Evolutionary conservation across 2,888 invertebrate species (phyloP).

Genomic region (Sarcophaga rosellei): DNA sequence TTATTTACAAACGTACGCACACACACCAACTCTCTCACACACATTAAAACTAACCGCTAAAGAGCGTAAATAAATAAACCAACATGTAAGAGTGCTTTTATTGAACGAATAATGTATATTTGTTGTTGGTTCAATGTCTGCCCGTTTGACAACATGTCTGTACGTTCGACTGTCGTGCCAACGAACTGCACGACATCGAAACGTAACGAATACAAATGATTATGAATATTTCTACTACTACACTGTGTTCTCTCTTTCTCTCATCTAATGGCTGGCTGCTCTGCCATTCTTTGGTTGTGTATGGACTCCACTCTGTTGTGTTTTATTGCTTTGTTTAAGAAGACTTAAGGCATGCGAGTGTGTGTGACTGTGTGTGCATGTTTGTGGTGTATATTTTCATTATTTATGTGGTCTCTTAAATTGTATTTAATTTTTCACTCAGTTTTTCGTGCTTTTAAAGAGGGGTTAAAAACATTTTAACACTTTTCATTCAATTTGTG

Average conservation of each 20-base stretch:
- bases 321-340: background rate
- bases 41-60: background rate
- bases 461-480: constrained; percentile 55
- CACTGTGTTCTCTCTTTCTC: background rate
- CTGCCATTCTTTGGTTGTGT: constrained; percentile 41
- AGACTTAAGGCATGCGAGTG: constrained; percentile 1
- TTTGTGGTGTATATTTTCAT: constrained; percentile 46
- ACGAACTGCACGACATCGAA: background rate
- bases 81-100: background rate
- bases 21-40: constrained; percentile 12
- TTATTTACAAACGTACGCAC: constrained; percentile 60
- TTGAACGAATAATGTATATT: background rate
- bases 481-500: constrained; percentile 54
- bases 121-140: constrained; percentile 3
- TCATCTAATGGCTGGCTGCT: background rate
- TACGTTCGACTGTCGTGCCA: constrained; percentile 1
- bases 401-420: constrained; percentile 63
- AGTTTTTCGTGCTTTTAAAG: constrained; percentile 12
- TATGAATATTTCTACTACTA: background rate
- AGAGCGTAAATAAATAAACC: background rate
- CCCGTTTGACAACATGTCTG: too few species aligned
- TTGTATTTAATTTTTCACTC: constrained; percentile 51
- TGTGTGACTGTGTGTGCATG: constrained; percentile 5
- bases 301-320: constrained; percentile 29
- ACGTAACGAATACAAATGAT: background rate